Evolutionary conservation across 2,797 vertebrate genomes (phyloP), one percentile per base, ranked within the genome.

Genomic region (Lutra lutra): DNA sequence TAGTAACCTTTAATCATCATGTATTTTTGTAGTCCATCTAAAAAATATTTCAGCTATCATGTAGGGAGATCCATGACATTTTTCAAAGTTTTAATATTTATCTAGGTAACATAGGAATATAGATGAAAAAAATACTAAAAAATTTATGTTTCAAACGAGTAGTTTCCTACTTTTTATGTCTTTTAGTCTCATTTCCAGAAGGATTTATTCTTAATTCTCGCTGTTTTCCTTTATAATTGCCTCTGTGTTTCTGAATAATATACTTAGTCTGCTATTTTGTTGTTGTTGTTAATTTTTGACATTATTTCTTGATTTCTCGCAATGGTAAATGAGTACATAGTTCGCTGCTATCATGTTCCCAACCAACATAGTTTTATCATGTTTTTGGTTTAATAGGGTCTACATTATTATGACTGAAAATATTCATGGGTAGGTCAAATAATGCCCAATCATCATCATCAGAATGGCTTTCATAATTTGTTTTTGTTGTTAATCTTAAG

Each of bases 41-140:
- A 84, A 94, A 94, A 90, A 87, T 85, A 87, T 83, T 87, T 58
- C 8, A 43, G 14, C 25, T 84, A 20, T 91, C 43, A 70, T 72
- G 43, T 64, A 21, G 25, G 32, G 21, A 66, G 35, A 84, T 54
- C 7, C 56, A n/a, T 80, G 46, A 66, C 43, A 66, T 27, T 62
- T 82, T 80, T 86, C 35, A 43, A 70, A 54, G 13, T 48, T 92
- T 85, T 64, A 32, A 10, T 60, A 29, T 79, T 92, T 77, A 75
- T 93, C 51, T 58, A 72, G 54, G 21, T 46, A 38, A 64, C 1
- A 10, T 64, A 84, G 32, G 29, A 87, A 35, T 79, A 58, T 43
- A 90, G 68, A 64, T 56, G 38, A 32, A 80, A 96, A 70, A 86
- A 56, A 43, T 27, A 48, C 51, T 72, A 56, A 85, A 79, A 91